Base-by-base conservation (phyloP, 2,113 vertebrate species). In the Oxyruncus cristatus region DNA sequence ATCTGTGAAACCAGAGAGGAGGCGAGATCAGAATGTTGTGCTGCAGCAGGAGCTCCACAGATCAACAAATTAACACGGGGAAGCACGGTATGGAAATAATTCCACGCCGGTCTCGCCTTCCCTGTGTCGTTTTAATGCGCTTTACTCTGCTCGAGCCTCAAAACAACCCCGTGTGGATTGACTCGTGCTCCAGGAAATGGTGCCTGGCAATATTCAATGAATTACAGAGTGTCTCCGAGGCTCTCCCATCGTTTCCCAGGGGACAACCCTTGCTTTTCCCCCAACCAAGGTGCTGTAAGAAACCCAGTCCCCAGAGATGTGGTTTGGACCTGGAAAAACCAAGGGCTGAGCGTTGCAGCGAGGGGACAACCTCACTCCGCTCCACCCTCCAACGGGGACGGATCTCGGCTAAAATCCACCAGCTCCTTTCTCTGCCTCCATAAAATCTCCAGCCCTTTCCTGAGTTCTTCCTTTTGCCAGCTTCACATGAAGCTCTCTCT, bases 1-100 rank as follows among this genome's bases (percentile, higher is more conserved):
- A 99, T 99, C 99, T 99, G 97, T 1, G n/a, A 6, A 49, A 95
- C 90, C 89, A 85, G 89, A 86, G 96, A 87, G 74, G 33, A 95
- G 82, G 84, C 9, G 8, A 89, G 62, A 61, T 89, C 56, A 94
- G 91, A 37, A 6, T 2, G 20, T 1, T 66, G 18, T 14, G 17
- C 52, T 50, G 78, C 33, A 44, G 83, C 37, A 49, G 72, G 37
- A 37, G 76, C 42, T 72, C 26, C 3, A 3, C 0, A 11, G 46
- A 33, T 9, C n/a, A 20, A 50, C 49, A 72, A 2, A 23, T 39
- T 4, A 27, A 22, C 0, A 11, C 3, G 44, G 63, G 18, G 72
- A 55, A 49, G 77, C 14, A 62, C 8, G 24, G 33, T 27, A 35
- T 21, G 72, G 18, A 20, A 44, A 73, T 6, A 6, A 30, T 12